Evolutionary conservation across 2,797 vertebrate genomes (phyloP).

Genomic region (Siniperca obscura): DNA sequence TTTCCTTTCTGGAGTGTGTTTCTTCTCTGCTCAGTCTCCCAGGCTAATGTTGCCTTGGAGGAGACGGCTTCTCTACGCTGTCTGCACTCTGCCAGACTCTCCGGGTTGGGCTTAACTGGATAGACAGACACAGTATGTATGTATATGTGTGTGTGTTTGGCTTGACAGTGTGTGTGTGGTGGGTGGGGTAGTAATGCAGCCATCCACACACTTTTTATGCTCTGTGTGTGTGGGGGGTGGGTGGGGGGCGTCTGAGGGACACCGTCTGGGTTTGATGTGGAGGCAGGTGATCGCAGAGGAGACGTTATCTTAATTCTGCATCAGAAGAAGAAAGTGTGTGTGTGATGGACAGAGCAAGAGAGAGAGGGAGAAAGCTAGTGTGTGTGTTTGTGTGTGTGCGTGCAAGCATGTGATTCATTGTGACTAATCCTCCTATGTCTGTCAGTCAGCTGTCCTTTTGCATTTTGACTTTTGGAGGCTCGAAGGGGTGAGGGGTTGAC

Average conservation of each 20-base stretch:
- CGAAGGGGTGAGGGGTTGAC: constrained; percentile 62
- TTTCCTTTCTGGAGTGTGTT: constrained; percentile 26
- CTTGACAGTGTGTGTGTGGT: constrained; percentile 18
- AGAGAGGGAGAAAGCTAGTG: constrained; percentile 4
- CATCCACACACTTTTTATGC: constrained; percentile 21
- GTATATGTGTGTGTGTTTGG: constrained; percentile 15
- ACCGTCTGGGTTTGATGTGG: constrained; percentile 50
- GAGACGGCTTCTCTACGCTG: constrained; percentile 64
- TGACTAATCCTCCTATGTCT: constrained; percentile 76
- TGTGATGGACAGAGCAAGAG: constrained; percentile 20
- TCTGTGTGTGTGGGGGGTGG: background rate
- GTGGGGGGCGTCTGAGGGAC: constrained; percentile 7
- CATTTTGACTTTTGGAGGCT: constrained; percentile 76
- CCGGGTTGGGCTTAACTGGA: constrained; percentile 46
- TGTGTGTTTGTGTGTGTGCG: constrained; percentile 43
- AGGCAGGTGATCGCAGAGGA: constrained; percentile 54
- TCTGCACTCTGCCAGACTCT: constrained; percentile 63
- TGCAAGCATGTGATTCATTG: constrained; percentile 74
- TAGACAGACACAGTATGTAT: constrained; percentile 33
- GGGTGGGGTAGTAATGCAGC: constrained; percentile 25
- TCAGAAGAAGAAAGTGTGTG: constrained; percentile 43
- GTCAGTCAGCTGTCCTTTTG: constrained; percentile 78
- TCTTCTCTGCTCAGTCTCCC: constrained; percentile 53
- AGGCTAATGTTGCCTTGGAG: constrained; percentile 61
- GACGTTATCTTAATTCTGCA: constrained; percentile 70